These are phyloP conservation scores for Ophioninae sp. DNA, from an alignment of 2,888 invertebrate species.

Conservation along the genomic window DNA sequence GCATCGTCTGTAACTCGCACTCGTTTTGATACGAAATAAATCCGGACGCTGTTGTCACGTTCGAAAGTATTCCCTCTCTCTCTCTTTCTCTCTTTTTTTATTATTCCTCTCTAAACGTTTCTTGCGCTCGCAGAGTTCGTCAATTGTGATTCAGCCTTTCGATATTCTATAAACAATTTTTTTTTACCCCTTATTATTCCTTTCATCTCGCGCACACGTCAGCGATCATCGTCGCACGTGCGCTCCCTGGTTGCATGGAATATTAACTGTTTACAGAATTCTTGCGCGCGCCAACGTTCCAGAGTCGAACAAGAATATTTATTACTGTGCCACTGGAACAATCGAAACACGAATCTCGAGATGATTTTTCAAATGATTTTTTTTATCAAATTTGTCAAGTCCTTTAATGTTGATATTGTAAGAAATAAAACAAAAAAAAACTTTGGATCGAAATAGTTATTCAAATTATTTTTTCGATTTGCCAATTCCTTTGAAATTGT, in stretches of 20 bases:
- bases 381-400: too few species aligned
- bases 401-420: too few species aligned
- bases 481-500: too few species aligned
- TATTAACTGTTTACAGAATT: background rate
- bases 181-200: conserved; percentile 34
- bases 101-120: background rate
- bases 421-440: too few species aligned
- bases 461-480: too few species aligned
- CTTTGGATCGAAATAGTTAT: too few species aligned
- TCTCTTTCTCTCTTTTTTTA: background rate
- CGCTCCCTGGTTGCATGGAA: conserved; percentile 15
- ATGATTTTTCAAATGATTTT: too few species aligned
- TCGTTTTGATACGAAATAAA: conserved; percentile 61
- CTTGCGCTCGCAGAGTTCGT: conserved; percentile 7
- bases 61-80: conserved; percentile 43
- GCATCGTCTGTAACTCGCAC: conserved; percentile 65
- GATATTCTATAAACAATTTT: conserved; percentile 49
- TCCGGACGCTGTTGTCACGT: conserved; percentile 54
- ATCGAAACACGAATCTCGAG: too few species aligned
- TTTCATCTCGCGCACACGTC: conserved; percentile 11
- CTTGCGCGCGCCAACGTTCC: background rate
- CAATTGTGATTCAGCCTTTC: conserved; percentile 46
- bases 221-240: conserved; percentile 35
- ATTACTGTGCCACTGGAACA: background rate
- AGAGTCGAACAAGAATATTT: background rate